A percentile compares a stretch with the other conserved stretches of the same genome.
These are phyloP conservation scores for Cygnus atratus DNA, from an alignment of 2,113 vertebrate genomes.

Conservation along the genomic window DNA sequence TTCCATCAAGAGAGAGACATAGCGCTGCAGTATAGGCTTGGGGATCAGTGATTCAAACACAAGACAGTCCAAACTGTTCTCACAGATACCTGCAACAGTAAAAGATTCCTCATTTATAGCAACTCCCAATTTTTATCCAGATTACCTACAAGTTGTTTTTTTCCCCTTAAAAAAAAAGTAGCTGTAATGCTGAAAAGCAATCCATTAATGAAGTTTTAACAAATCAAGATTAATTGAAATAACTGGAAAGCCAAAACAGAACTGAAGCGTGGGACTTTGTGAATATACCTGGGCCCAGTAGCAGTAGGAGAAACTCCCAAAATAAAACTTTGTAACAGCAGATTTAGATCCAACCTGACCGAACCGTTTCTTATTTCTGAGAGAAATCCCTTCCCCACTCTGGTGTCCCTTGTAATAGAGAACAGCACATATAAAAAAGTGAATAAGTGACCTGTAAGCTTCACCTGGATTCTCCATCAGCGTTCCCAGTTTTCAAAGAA, in stretches of 20 bases:
- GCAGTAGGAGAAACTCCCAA: neutral
- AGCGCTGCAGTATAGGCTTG: slow-evolving; percentile 93
- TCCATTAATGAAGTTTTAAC: neutral
- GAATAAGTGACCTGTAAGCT: neutral
- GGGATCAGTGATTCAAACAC: slow-evolving; percentile 95
- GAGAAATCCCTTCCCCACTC: neutral
- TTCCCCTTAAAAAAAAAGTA: neutral
- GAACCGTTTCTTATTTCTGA: neutral
- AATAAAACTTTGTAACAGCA: neutral
- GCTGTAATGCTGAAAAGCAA: neutral
- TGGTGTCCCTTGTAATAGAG: fast-evolving
- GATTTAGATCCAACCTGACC: neutral
- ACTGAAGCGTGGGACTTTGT: neutral
- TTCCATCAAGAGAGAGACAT: slow-evolving; percentile 89
- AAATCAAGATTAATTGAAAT: neutral
- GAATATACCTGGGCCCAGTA: neutral
- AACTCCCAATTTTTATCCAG: neutral
- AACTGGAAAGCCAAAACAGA: neutral
- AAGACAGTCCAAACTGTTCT: slow-evolving; percentile 88
- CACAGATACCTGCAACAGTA: slow-evolving; percentile 77
- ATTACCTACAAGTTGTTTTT: neutral
- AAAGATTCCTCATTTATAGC: neutral
- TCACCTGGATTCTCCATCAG: neutral
- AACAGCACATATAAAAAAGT: neutral
- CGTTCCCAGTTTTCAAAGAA: no score